These are phyloP conservation scores for Masticophis lateralis DNA, from an alignment of 2,797 vertebrate genomes.

Conservation along the genomic window DNA sequence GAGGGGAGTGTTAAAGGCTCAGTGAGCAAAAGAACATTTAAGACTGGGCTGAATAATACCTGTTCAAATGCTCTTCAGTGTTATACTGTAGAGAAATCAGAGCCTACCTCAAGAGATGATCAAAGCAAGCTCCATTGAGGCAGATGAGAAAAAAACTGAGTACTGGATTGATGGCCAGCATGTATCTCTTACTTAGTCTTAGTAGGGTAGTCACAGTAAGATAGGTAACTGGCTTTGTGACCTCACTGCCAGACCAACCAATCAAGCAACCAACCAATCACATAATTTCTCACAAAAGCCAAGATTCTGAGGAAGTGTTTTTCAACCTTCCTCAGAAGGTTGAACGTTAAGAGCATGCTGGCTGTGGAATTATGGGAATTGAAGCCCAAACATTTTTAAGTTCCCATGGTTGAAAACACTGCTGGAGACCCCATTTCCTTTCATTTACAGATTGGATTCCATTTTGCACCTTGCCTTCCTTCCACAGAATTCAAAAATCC, in stretches of 20 bases:
- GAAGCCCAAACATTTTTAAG: background rate
- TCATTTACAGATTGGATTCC: background rate
- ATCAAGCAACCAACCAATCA: background rate
- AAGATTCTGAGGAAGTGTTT: background rate
- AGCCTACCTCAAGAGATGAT: background rate
- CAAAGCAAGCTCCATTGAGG: background rate
- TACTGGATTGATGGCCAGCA: background rate
- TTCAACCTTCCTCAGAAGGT: too few species aligned
- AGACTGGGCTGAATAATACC: background rate
- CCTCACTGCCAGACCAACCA: background rate
- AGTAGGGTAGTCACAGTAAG: background rate
- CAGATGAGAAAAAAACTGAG: background rate
- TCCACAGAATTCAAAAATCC: background rate
- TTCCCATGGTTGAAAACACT: background rate
- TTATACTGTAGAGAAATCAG: background rate
- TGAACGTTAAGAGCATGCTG: background rate
- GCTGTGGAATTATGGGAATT: background rate
- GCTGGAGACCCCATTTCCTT: background rate
- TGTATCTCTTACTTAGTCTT: background rate
- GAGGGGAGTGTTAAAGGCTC: accelerated
- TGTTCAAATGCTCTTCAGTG: background rate
- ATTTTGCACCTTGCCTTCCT: background rate
- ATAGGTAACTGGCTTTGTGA: background rate
- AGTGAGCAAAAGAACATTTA: background rate
- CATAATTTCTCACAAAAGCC: background rate